These are phyloP conservation scores for Triplophysa yarkandensis DNA, from an alignment of 2,797 vertebrate species.

Conservation along the genomic window DNA sequence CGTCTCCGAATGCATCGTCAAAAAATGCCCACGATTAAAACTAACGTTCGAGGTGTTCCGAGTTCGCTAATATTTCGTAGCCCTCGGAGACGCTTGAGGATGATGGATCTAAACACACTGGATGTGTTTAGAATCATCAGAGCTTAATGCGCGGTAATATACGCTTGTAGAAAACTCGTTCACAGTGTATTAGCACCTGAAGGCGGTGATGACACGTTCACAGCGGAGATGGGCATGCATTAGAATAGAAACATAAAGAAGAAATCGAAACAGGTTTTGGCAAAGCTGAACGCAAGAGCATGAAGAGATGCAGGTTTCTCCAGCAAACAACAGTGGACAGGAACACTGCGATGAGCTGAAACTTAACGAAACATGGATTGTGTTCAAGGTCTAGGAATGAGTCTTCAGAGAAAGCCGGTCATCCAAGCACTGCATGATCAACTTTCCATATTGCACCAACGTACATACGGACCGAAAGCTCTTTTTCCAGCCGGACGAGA, in stretches of 20 bases:
- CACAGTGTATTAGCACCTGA: constrained; percentile 62
- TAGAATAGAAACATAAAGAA: background rate
- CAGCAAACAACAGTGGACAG: constrained; percentile 75
- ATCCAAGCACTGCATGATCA: constrained; percentile 4
- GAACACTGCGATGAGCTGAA: constrained; percentile 42
- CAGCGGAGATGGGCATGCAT: constrained; percentile 5
- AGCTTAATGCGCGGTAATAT: background rate
- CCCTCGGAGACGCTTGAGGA: constrained; percentile 7
- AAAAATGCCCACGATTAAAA: background rate
- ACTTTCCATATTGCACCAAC: background rate
- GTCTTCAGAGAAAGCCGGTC: constrained; percentile 45
- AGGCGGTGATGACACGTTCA: constrained; percentile 20
- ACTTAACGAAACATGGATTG: background rate
- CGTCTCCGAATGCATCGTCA: background rate
- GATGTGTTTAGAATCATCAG: background rate
- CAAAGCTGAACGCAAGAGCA: constrained; percentile 45
- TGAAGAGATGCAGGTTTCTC: constrained; percentile 59
- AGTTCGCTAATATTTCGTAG: constrained; percentile 9
- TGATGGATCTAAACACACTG: background rate
- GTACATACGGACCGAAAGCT: background rate
- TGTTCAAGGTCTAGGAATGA: constrained; percentile 22
- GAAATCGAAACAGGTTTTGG: constrained; percentile 12
- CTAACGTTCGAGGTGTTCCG: constrained; percentile 9
- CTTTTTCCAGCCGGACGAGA: constrained; percentile 58
- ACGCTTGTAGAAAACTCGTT: constrained; percentile 47